Conservation (phyloP, 2,797 vertebrate species). For the Bothrops alternatus region DNA sequence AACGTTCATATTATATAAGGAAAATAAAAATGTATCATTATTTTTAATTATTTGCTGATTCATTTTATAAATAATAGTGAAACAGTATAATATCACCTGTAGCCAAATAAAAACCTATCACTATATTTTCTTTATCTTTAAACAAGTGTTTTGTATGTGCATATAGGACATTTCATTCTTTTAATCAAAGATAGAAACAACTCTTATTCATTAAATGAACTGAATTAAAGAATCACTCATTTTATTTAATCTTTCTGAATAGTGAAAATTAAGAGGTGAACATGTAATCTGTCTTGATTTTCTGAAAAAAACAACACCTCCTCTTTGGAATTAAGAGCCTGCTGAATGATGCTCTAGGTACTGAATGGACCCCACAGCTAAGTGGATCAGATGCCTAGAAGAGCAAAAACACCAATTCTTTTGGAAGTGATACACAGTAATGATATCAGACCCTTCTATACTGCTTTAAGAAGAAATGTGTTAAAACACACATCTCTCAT, state of each 20-base stretch:
- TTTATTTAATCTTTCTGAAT: conserved; percentile 51
- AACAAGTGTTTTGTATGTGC: not conserved
- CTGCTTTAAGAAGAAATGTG: not conserved
- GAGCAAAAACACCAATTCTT: conserved; percentile 31
- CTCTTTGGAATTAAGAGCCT: too few species aligned
- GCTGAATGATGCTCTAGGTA: too few species aligned
- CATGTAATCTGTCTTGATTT: conserved; percentile 48
- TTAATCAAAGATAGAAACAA: conserved; percentile 59
- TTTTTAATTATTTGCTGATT: conserved; percentile 4
- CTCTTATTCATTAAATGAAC: conserved; percentile 60
- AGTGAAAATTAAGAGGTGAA: conserved; percentile 62
- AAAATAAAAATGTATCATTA: conserved; percentile 36
- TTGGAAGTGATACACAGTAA: conserved; percentile 43
- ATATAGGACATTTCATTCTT: conserved; percentile 62
- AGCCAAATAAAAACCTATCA: conserved; percentile 14
- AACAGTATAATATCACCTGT: not conserved
- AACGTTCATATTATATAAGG: conserved; percentile 17
- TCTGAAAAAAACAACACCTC: not conserved
- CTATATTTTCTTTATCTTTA: conserved; percentile 31
- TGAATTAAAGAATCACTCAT: conserved; percentile 65
- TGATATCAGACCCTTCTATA: conserved; percentile 1
- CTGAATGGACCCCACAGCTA: not conserved
- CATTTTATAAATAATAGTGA: not conserved
- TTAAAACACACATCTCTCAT: not conserved
- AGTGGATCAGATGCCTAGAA: conserved; percentile 36